A percentile compares a stretch with the other conserved stretches of the same genome.
Evolutionary conservation across 2,113 vertebrate genomes (phyloP).

Genomic region (Podiceps cristatus): DNA sequence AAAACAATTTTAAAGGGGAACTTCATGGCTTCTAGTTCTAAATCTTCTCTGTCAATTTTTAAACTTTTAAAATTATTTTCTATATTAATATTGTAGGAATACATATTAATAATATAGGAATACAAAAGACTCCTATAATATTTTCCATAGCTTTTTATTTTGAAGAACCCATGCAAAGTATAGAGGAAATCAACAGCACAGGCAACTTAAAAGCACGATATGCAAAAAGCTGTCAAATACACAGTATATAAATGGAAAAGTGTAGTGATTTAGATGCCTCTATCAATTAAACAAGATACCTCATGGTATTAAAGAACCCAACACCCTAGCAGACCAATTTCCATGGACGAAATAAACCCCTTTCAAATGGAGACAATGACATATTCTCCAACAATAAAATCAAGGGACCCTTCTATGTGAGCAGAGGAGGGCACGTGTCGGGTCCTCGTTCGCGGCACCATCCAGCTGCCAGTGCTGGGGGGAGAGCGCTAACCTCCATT

Average conservation of each 20-base stretch:
- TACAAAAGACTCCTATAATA: too few species aligned
- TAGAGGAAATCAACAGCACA: background rate
- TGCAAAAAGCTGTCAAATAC: background rate
- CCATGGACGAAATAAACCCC: background rate
- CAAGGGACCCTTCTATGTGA: background rate
- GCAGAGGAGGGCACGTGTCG: fast-evolving
- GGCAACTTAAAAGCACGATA: background rate
- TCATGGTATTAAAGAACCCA: background rate
- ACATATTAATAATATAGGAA: too few species aligned
- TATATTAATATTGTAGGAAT: too few species aligned
- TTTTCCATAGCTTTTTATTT: background rate
- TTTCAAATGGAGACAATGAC: background rate
- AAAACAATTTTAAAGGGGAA: background rate
- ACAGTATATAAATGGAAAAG: background rate
- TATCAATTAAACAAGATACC: background rate
- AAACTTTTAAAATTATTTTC: background rate
- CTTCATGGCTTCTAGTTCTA: background rate
- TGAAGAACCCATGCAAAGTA: background rate
- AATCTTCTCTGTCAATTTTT: background rate
- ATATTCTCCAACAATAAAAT: background rate
- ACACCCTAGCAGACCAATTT: background rate
- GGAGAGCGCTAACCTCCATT: background rate
- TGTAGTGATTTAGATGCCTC: fast-evolving
- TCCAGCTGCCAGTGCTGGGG: background rate
- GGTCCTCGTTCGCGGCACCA: background rate